These are phyloP conservation scores for Pararge aegeria DNA, from an alignment of 1,140 invertebrate species.

Conservation along the genomic window DNA sequence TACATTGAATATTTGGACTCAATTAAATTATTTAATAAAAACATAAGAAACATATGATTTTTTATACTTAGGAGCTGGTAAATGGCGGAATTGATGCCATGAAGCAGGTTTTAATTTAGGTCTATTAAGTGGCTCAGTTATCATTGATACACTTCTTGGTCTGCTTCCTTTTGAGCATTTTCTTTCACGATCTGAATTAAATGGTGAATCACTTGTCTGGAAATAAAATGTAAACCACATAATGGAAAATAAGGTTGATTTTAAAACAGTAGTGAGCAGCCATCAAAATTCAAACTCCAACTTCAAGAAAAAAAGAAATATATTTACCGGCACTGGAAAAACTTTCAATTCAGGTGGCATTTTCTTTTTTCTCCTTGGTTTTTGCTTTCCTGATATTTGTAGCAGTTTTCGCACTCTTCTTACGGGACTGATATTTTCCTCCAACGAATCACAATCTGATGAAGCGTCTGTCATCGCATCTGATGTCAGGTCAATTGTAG, in stretches of 20 bases:
- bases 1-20: constrained; percentile 14
- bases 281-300: neutral
- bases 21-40: neutral
- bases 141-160: constrained; percentile 78
- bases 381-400: constrained; percentile 54
- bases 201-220: constrained; percentile 70
- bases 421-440: constrained; percentile 70
- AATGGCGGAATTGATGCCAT: constrained; percentile 70
- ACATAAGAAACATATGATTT: too few relatives aligned
- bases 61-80: constrained; percentile 75
- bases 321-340: constrained; percentile 70
- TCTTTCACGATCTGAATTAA: constrained; percentile 72
- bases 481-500: constrained; percentile 76
- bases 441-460: constrained; percentile 70
- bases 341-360: constrained; percentile 82
- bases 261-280: too few relatives aligned
- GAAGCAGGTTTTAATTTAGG: constrained; percentile 61
- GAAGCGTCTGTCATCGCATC: constrained; percentile 71
- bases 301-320: neutral
- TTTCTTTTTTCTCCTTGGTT: constrained; percentile 72
- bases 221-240: constrained; percentile 29
- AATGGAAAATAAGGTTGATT: too few relatives aligned
- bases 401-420: constrained; percentile 69
- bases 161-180: constrained; percentile 56
- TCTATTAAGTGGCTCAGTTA: constrained; percentile 67